Evolutionary conservation across 2,113 vertebrate genomes (phyloP).

Genomic region (Crotalus horridus): DNA sequence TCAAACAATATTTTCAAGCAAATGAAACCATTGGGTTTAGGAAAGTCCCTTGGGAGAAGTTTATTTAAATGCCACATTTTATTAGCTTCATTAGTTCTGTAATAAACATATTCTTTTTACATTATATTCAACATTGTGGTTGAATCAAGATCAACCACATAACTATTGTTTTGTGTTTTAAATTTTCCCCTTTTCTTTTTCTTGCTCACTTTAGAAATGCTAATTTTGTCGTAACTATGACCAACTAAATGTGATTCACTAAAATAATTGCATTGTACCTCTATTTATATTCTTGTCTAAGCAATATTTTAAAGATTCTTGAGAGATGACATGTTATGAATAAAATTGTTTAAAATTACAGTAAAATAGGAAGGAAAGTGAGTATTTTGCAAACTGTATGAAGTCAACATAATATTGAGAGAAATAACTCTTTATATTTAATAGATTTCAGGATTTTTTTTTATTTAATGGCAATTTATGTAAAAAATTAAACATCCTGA

Average conservation of each 20-base stretch:
- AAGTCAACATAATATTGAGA: neutral
- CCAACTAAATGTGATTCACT: neutral
- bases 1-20: conserved; percentile 55
- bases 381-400: neutral
- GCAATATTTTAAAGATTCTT: neutral
- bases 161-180: neutral
- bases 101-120: neutral
- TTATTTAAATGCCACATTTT: neutral
- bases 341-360: neutral
- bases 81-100: neutral
- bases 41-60: neutral
- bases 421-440: neutral
- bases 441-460: neutral
- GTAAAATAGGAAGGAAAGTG: neutral
- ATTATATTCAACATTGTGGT: neutral
- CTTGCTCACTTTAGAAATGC: neutral
- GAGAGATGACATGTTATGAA: neutral
- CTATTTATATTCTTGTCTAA: neutral
- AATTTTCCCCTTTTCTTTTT: neutral
- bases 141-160: neutral
- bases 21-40: conserved; percentile 47
- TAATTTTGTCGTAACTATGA: neutral
- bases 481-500: neutral
- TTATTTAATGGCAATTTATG: neutral
- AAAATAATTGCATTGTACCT: neutral